These are phyloP conservation scores for Cryptomyrus ogoouensis DNA, from an alignment of 2,113 vertebrate species.

Conservation along the genomic window DNA sequence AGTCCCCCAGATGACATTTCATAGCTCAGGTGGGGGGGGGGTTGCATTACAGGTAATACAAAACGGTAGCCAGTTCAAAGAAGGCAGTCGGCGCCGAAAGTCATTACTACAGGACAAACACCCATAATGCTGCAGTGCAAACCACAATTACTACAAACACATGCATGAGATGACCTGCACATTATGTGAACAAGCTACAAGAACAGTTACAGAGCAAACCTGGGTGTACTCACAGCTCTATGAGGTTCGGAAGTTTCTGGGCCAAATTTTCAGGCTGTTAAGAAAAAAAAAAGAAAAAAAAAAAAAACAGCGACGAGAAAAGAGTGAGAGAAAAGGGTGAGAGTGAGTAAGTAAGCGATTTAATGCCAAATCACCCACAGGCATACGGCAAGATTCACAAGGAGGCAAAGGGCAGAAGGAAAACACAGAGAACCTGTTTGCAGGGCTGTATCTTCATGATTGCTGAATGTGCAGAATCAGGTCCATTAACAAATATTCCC, in stretches of 20 bases:
- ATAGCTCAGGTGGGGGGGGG: not conserved
- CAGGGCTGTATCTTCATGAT: not conserved
- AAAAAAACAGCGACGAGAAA: not conserved
- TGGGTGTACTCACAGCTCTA: conserved; percentile 85
- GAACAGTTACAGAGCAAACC: not conserved
- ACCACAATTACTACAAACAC: not conserved
- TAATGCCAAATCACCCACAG: not conserved
- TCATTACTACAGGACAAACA: not conserved
- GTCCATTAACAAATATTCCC: not conserved
- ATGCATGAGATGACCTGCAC: not conserved
- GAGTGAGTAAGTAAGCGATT: not conserved
- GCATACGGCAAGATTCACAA: not conserved
- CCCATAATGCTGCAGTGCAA: not conserved
- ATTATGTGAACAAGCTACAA: not conserved
- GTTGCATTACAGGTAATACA: not conserved
- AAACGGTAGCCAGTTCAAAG: not conserved
- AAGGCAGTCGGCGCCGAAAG: not conserved
- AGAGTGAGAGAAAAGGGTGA: not conserved
- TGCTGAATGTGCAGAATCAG: not conserved
- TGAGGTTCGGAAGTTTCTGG: conserved; percentile 95
- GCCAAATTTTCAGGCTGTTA: conserved; percentile 92
- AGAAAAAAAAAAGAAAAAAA: conserved; percentile 19
- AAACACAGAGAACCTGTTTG: not conserved
- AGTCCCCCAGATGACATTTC: not conserved
- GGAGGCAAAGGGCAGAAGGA: not conserved